Percentiles rank a stretch among this genome's conserved stretches.
These are phyloP conservation scores for Apamea monoglypha DNA, from an alignment of 2,888 invertebrate species.

Conservation along the genomic window DNA sequence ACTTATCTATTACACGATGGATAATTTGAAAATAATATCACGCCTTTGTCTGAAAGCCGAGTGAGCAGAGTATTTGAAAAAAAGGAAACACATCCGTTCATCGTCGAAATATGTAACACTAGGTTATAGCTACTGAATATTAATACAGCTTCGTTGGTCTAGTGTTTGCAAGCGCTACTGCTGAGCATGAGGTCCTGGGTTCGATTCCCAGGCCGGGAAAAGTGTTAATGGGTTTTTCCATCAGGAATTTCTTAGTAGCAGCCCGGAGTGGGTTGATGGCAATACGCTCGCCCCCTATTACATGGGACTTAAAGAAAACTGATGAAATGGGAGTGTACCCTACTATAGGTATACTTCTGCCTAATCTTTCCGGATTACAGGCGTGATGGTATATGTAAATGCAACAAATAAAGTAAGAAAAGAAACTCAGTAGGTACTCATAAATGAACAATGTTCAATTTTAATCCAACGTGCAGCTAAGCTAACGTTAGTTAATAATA, in stretches of 20 bases:
- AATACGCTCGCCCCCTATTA: background rate
- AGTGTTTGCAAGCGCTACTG: background rate
- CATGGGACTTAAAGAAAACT: background rate
- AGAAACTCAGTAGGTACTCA: background rate
- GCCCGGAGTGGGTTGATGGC: background rate
- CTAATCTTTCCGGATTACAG: background rate
- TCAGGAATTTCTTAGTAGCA: background rate
- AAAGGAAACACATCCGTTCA: background rate
- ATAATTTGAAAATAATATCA: conserved; percentile 23
- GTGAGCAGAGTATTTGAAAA: background rate
- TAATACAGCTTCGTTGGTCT: background rate
- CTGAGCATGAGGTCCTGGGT: background rate
- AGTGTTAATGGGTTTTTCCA: background rate
- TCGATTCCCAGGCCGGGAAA: background rate
- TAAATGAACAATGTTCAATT: conserved; percentile 8
- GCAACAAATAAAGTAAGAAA: background rate
- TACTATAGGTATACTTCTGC: background rate
- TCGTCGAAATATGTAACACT: background rate
- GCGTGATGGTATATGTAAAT: background rate
- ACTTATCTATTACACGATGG: conserved; percentile 31
- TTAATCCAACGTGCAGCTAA: conserved; percentile 20
- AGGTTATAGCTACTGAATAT: background rate
- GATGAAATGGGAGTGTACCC: background rate
- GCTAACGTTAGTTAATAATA: conserved; percentile 40
- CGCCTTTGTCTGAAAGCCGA: background rate